Conservation (phyloP, 2,888 invertebrate genomes). For the Diaprepes abbreviatus region DNA sequence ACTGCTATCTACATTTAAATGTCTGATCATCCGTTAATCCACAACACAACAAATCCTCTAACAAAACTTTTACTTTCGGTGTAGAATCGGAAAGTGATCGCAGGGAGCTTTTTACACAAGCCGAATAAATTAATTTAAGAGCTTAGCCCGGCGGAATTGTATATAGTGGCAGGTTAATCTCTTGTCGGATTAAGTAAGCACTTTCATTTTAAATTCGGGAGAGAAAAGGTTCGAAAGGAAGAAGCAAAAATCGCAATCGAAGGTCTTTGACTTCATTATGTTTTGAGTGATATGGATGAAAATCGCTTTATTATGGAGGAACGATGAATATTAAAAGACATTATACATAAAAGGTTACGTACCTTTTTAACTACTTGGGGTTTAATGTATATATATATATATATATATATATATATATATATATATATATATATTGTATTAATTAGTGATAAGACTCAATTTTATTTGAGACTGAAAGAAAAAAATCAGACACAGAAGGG, state of each 20-base stretch:
- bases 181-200: background rate
- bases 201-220: background rate
- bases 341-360: too few species aligned
- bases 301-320: too few species aligned
- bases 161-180: slow-evolving; percentile 9
- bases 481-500: too few species aligned
- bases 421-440: too few species aligned
- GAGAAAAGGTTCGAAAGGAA: background rate
- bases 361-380: too few species aligned
- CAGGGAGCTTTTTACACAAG: background rate
- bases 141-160: slow-evolving; percentile 7
- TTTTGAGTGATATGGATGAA: too few species aligned
- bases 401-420: too few species aligned
- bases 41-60: background rate
- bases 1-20: too few species aligned
- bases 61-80: background rate
- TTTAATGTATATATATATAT: too few species aligned
- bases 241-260: background rate
- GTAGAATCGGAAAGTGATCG: background rate
- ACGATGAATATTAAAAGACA: too few species aligned
- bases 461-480: too few species aligned
- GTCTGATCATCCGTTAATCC: background rate
- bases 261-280: background rate
- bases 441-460: too few species aligned
- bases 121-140: slow-evolving; percentile 7